Evolutionary conservation across 2,888 invertebrate genomes (phyloP), one percentile per base, ranked within the genome.

Genomic region (Lingula anatina): DNA sequence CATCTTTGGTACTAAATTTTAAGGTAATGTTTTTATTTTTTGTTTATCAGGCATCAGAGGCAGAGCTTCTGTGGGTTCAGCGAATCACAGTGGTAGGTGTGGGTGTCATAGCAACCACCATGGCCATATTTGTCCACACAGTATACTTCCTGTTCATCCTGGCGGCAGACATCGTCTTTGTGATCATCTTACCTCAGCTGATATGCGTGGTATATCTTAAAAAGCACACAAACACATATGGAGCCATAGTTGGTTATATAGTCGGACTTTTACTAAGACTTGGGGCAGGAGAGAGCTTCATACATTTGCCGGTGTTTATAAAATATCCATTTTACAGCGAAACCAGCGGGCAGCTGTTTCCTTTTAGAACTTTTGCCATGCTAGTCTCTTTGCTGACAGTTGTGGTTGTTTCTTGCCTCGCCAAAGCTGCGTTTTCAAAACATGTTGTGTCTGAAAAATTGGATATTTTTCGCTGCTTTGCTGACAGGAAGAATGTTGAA

Each of bases 281-380:
- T 44, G 84, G 89, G 0, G 94, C 95, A 0, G 90, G 96, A 0
- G 96, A 96, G 79, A 84, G 86, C 47, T 78, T 90, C 64, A 81
- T 96, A 71, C 86, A 87, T 0, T 80, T 96, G 46, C 86, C 88
- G 0, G 83, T 94, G 0, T 78, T 91, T 43, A 88, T 96, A 57
- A 86, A 88, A 73, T 96, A 86, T 78, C 94, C 95, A 0, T 74
- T 70, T 60, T 81, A 73, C 64, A 87, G 89, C 67, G 63, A 64
- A 81, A 82, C 44, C 5, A 69, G 64, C 1, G 76, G 79, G 12
- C 96, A 96, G 79, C 81, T 89, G 69, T 97, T 97, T 79, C 96
- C 96, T 23, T 96, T 95, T 81, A 82, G 94, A 61, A 95, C 95
- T 28, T 84, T 93, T 83, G 89, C 95, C 37, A 96, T 97, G 95